Base-by-base conservation (phyloP, 2,888 invertebrate genomes). In the Liodrosophila aerea region DNA sequence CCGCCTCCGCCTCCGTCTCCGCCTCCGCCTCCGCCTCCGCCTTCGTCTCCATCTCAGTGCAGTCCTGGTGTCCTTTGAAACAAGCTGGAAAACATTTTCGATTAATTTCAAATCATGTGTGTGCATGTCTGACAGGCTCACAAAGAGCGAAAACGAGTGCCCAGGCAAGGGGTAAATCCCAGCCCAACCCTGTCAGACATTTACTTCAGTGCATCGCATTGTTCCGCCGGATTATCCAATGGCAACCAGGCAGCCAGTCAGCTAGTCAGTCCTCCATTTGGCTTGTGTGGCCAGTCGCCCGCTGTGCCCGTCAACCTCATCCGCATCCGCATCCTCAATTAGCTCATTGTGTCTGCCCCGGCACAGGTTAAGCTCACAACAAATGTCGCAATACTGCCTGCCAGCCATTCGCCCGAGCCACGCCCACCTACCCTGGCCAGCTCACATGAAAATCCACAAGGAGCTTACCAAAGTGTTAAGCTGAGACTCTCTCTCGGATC, bases 61-160 rank as follows among this genome's bases (percentile, higher is more conserved):
- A n/a, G n/a, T n/a, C 36, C 16, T 16, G 13, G 11, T 39, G 7
- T 22, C 39, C 39, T 18, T 63, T 59, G 33, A 39, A 59, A 64
- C 39, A 73, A 56, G 60, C 57, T 65, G 36, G 61, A 60, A 22
- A 72, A 75, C 63, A 77, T 75, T 78, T 81, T 81, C 75, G 85
- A 81, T 84, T 78, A 77, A 77, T 83, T 83, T 83, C 73, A 80
- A 80, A 83, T 80, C 70, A 69, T 73, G 69, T 73, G 68, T 73
- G 53, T 73, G 69, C 74, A 69, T 60, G 69, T 73, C 69, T 69
- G 64, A 73, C 64, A 47, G 56, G 43, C 30, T 49, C 37, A 18
- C 39, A 3, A 7, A 22, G 29, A 29, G 29, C 27, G 49, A 46
- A 16, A 16, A 11, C 31, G 36, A 8, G 7, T 7, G 5, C 18